Percentiles rank a stretch among this genome's conserved stretches.
Conservation (phyloP, 2,113 vertebrate species). For the Picathartes gymnocephalus region DNA sequence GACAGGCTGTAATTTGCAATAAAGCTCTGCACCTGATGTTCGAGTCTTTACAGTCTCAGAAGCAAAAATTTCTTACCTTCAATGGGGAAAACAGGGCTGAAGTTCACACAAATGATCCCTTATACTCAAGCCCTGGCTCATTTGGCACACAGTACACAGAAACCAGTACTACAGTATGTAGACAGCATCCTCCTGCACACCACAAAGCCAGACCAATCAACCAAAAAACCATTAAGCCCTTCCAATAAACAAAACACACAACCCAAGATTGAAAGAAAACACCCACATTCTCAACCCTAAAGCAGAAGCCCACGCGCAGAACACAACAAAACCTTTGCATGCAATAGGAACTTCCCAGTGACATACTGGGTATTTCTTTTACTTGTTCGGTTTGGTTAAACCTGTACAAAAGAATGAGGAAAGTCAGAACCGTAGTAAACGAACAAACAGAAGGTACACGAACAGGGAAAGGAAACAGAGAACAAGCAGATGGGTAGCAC, state of each 20-base stretch:
- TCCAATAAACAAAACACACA: background rate
- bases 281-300: background rate
- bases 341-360: background rate
- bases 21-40: background rate
- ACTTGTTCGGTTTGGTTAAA: background rate
- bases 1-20: background rate
- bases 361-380: background rate
- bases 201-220: constrained; percentile 27
- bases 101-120: background rate
- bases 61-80: background rate
- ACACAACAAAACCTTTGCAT: background rate
- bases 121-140: background rate
- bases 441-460: background rate
- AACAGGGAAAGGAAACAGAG: background rate
- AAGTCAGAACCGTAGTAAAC: background rate
- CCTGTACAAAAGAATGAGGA: background rate
- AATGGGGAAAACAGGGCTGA: background rate
- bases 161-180: background rate
- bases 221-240: background rate
- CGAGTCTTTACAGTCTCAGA: background rate
- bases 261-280: background rate
- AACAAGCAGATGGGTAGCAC: background rate
- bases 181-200: background rate
- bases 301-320: background rate
- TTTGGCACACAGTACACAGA: background rate